Base-by-base conservation (phyloP, 2,113 vertebrate species). In the Scomber japonicus region DNA sequence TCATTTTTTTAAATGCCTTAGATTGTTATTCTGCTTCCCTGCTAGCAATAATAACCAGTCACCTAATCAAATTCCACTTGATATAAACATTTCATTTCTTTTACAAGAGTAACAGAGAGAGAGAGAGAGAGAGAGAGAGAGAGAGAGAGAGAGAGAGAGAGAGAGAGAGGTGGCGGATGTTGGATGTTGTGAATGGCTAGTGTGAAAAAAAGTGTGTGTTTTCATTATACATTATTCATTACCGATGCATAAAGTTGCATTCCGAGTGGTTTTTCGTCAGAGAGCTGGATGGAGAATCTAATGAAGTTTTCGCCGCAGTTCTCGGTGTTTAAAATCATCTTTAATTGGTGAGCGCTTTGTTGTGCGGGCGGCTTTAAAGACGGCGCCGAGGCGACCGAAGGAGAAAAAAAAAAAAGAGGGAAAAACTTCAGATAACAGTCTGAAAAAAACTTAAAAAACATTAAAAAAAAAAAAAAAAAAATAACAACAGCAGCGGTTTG, bases 281-380 rank as follows among this genome's bases (percentile, higher is more conserved):
- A 84, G 57, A 3, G 66, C 90, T 84, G 80, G 88, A 92, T 92
- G 87, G 90, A 90, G 84, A 87, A 81, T 89, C 83, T 92, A 93
- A 94, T 94, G 89, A 93, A 93, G 92, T 95, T 94, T 93, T 27
- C 24, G 88, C 88, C 17, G 90, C 91, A 90, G 79, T 91, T 91
- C 88, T 91, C 87, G 77, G 87, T 93, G 93, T 91, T 27, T 94
- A 89, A 94, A 95, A 93, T 89, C 80, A 71, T 91, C 88, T 94
- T 93, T 94, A 94, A 94, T 95, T 94, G 91, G 89, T 68, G 80
- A 88, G 74, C 55, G 79, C 92, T 91, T 90, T 91, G 89, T 94
- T 92, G 88, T 83, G 87, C 53, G 81, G 24, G 24, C 70, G 48
- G 53, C 89, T 94, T 94, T 91, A 91, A 91, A 92, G 88, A 72